These are phyloP conservation scores for Spheniscus mendiculus DNA, from an alignment of 2,113 vertebrate genomes.

Conservation along the genomic window DNA sequence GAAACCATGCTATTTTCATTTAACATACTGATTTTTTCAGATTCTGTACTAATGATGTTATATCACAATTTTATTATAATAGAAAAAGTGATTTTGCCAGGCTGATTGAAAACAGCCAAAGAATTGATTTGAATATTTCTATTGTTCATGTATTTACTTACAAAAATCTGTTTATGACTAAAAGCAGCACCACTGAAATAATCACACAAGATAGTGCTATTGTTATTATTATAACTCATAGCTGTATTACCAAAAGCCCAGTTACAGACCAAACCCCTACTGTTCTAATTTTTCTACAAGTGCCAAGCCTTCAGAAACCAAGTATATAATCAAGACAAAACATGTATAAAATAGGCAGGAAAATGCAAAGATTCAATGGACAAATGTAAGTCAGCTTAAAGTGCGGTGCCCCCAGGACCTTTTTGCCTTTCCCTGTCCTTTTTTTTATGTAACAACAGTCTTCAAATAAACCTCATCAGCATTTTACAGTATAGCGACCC, in stretches of 20 bases:
- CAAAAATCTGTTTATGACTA: not conserved
- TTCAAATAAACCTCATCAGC: not conserved
- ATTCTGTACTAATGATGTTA: not conserved
- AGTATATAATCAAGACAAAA: not conserved
- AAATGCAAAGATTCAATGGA: not conserved
- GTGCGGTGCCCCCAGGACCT: not conserved
- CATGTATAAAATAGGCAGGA: not conserved
- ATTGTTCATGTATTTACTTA: not conserved
- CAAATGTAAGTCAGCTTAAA: not conserved
- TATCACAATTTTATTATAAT: not conserved
- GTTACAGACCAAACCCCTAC: not conserved
- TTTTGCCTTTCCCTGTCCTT: not conserved
- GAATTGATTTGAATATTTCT: not conserved
- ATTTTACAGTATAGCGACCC: not conserved
- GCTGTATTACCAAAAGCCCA: not conserved
- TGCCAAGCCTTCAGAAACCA: not conserved
- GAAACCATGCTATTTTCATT: not conserved
- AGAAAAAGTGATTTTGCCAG: not conserved
- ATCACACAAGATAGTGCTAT: not conserved
- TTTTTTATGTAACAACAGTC: not conserved
- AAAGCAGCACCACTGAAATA: not conserved
- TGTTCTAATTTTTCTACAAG: not conserved
- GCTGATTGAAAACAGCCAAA: not conserved
- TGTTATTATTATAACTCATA: not conserved
- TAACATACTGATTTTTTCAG: not conserved